Percentiles rank a stretch among this genome's conserved stretches.
Conservation (phyloP, 2,888 invertebrate species). For the Caenorhabditis sp. region DNA sequence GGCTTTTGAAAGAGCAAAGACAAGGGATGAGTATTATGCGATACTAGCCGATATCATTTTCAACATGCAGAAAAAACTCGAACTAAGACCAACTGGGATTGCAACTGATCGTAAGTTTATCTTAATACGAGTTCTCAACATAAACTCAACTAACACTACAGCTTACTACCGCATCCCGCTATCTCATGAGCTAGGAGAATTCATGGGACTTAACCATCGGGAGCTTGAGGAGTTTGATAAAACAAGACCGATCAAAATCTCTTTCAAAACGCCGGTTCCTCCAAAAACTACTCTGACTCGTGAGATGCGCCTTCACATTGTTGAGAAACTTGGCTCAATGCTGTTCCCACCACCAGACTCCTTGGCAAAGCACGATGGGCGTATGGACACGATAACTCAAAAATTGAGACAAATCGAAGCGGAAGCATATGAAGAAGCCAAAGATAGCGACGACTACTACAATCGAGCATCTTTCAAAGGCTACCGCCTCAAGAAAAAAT, state of each 20-base stretch:
- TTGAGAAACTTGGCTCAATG: slow-evolving; percentile 13
- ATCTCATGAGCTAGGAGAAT: slow-evolving; percentile 26
- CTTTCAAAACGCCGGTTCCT: too few species aligned
- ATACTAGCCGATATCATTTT: slow-evolving; percentile 13
- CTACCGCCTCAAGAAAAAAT: slow-evolving; percentile 15
- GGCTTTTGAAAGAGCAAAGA: slow-evolving; percentile 6
- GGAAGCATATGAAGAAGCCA: slow-evolving; percentile 1
- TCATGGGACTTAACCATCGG: slow-evolving; percentile 28
- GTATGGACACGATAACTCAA: slow-evolving; percentile 22
- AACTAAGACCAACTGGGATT: background rate
- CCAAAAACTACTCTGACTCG: slow-evolving; percentile 13
- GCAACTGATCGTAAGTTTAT: background rate
- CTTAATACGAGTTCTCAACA: too few species aligned
- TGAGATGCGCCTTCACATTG: background rate
- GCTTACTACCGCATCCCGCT: slow-evolving; percentile 40
- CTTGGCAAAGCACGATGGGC: slow-evolving; percentile 24
- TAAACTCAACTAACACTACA: too few species aligned
- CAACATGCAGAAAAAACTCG: background rate
- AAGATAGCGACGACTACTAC: slow-evolving; percentile 35
- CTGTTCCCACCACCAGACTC: slow-evolving; percentile 46
- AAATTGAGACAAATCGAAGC: slow-evolving; percentile 27
- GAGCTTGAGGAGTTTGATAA: slow-evolving; percentile 32
- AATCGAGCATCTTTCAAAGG: slow-evolving; percentile 19
- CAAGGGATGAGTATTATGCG: slow-evolving; percentile 27
- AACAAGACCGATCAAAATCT: too few species aligned